Evolutionary conservation across 2,888 invertebrate species (phyloP).

Genomic region (Acronicta psi): DNA sequence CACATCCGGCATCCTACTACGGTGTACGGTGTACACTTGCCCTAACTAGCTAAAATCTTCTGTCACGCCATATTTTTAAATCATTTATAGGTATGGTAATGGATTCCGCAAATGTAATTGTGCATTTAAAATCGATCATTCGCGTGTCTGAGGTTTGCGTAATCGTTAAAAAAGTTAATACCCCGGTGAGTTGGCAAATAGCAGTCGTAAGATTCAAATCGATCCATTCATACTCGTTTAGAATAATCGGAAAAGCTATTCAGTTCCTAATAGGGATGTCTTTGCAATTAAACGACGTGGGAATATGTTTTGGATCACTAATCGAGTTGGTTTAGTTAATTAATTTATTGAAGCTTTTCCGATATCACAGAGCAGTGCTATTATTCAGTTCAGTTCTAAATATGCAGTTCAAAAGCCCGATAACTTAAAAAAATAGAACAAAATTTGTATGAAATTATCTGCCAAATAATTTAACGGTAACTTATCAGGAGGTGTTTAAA

Average conservation of each 20-base stretch:
- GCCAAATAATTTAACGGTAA: too few relatives aligned
- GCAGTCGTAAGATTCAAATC: constrained; percentile 40
- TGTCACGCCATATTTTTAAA: constrained; percentile 55
- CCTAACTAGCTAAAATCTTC: constrained; percentile 44
- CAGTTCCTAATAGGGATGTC: constrained; percentile 20
- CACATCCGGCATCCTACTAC: constrained; percentile 12
- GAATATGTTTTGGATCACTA: constrained; percentile 2
- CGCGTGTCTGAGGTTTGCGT: constrained; percentile 63
- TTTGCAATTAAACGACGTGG: constrained; percentile 6
- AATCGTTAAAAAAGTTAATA: constrained; percentile 47
- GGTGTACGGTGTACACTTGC: constrained; percentile 32
- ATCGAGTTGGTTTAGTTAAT: neutral
- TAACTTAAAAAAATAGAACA: too few relatives aligned
- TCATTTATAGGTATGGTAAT: constrained; percentile 48
- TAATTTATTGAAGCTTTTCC: neutral
- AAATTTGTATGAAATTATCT: too few relatives aligned
- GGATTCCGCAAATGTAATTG: constrained; percentile 56
- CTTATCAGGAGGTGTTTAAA: too few relatives aligned
- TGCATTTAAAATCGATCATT: constrained; percentile 61
- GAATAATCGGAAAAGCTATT: constrained; percentile 34
- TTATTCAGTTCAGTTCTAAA: too few relatives aligned
- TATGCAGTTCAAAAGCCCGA: too few relatives aligned
- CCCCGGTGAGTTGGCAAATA: constrained; percentile 37
- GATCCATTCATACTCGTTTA: constrained; percentile 47
- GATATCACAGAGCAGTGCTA: neutral